phyloP scores from a whole-genome alignment of 2,113 vertebrate species.

The Tetrao urogallus region DNA sequence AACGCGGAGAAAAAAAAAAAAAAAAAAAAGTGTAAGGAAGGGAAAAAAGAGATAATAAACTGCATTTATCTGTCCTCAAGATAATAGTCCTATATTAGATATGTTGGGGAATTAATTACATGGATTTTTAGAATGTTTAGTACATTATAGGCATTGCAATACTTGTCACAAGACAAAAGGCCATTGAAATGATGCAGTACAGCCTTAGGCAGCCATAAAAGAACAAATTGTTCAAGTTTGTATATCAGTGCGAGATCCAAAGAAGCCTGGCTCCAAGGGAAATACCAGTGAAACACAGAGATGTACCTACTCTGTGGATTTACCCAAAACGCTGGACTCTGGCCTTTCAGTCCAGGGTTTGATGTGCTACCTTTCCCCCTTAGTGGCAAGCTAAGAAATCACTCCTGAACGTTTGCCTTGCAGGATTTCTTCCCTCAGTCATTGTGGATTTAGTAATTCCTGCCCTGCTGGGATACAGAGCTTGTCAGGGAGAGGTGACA shows the following conservation, averaged over 20 bases:
- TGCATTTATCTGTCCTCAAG: slow-evolving; percentile 41
- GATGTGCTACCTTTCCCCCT: slow-evolving; percentile 23
- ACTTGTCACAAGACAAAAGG: slow-evolving; percentile 63
- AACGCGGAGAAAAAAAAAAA: slow-evolving; percentile 41
- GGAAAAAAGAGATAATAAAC: slow-evolving; percentile 41
- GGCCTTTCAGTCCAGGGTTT: neutral
- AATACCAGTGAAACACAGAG: slow-evolving; percentile 33
- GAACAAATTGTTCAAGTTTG: slow-evolving; percentile 68
- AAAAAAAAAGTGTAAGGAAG: slow-evolving; percentile 56
- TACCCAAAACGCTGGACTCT: neutral
- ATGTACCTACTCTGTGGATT: neutral
- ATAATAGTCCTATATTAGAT: slow-evolving; percentile 68
- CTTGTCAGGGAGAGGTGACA: slow-evolving; percentile 1
- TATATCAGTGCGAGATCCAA: slow-evolving; percentile 34
- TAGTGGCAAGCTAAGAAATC: slow-evolving; percentile 55
- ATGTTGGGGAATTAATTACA: slow-evolving; percentile 44
- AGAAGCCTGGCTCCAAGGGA: slow-evolving; percentile 26
- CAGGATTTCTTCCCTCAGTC: slow-evolving; percentile 1
- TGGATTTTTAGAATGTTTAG: slow-evolving; percentile 67
- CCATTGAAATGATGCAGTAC: slow-evolving; percentile 68
- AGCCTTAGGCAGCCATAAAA: slow-evolving; percentile 61
- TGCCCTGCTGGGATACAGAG: neutral
- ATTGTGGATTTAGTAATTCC: neutral
- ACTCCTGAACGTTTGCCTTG: slow-evolving; percentile 48
- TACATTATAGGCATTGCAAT: slow-evolving; percentile 56